These are phyloP conservation scores for Epinephelus lanceolatus DNA, from an alignment of 2,113 vertebrate genomes.

Conservation along the genomic window DNA sequence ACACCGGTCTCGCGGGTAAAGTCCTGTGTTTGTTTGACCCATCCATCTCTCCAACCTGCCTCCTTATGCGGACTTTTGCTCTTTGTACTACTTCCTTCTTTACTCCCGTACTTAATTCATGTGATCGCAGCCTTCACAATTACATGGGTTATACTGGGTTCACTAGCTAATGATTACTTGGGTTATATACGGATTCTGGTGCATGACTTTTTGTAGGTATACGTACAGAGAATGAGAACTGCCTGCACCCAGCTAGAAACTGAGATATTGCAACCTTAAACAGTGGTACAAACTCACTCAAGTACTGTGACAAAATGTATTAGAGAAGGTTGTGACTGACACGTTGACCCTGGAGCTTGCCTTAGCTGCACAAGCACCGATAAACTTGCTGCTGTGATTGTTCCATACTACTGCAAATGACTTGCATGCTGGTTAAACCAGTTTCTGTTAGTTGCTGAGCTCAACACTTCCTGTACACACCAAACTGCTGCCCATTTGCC, in stretches of 20 bases:
- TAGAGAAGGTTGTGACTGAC: not conserved
- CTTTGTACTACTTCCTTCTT: too few species aligned
- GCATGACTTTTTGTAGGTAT: too few species aligned
- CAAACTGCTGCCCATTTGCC: not conserved
- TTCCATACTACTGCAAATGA: not conserved
- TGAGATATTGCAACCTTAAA: not conserved
- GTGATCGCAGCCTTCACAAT: too few species aligned
- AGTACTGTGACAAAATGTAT: conserved; percentile 1
- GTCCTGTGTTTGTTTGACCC: too few species aligned
- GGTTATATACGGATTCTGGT: too few species aligned
- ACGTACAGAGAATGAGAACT: too few species aligned
- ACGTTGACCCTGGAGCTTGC: not conserved
- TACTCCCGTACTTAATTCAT: too few species aligned
- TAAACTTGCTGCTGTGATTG: conserved; percentile 12
- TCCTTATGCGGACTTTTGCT: too few species aligned
- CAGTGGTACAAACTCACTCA: conserved; percentile 1
- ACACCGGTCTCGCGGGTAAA: too few species aligned
- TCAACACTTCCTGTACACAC: not conserved
- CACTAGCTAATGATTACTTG: too few species aligned
- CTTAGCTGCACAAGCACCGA: not conserved
- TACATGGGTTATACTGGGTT: too few species aligned
- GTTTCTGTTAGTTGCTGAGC: not conserved
- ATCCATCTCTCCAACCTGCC: too few species aligned
- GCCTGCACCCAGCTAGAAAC: not conserved
- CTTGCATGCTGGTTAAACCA: not conserved